Percentiles rank a stretch among this genome's conserved stretches.
Evolutionary conservation across 1,140 invertebrate genomes (phyloP).

Genomic region (Euwallacea similis): DNA sequence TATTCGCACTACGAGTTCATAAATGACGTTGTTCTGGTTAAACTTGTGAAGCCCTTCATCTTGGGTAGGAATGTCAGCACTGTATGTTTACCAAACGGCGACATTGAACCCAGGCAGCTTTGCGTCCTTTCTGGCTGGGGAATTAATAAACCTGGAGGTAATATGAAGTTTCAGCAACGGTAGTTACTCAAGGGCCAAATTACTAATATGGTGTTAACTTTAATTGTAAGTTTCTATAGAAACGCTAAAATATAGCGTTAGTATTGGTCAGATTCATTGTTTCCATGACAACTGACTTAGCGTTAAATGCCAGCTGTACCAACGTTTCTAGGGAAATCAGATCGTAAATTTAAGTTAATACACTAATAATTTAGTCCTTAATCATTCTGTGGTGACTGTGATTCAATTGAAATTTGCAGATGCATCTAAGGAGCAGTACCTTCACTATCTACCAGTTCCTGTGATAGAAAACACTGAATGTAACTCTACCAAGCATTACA

Average conservation of each 20-base stretch:
- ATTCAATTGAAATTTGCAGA: constrained; percentile 48
- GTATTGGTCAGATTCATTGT: no score
- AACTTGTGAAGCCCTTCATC: constrained; percentile 58
- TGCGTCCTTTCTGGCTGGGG: constrained; percentile 66
- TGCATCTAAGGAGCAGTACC: constrained; percentile 58
- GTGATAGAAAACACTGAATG: constrained; percentile 60
- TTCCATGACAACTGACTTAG: no score
- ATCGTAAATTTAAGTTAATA: no score
- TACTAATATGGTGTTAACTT: no score
- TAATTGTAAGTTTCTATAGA: no score
- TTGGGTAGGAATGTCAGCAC: constrained; percentile 61
- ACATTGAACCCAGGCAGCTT: constrained; percentile 58
- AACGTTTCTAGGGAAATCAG: no score
- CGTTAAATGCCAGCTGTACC: no score
- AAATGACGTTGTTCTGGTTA: constrained; percentile 62
- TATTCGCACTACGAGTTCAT: constrained; percentile 63
- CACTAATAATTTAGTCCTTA: no score
- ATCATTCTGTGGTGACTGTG: neutral
- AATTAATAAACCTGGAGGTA: constrained; percentile 56
- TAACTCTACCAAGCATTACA: constrained; percentile 64
- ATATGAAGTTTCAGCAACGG: no score
- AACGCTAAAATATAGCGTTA: no score
- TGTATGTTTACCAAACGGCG: constrained; percentile 59
- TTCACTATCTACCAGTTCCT: constrained; percentile 61
- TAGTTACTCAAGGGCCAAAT: no score